Base-by-base conservation (phyloP, 2,797 vertebrate species). In the Otus scops region DNA sequence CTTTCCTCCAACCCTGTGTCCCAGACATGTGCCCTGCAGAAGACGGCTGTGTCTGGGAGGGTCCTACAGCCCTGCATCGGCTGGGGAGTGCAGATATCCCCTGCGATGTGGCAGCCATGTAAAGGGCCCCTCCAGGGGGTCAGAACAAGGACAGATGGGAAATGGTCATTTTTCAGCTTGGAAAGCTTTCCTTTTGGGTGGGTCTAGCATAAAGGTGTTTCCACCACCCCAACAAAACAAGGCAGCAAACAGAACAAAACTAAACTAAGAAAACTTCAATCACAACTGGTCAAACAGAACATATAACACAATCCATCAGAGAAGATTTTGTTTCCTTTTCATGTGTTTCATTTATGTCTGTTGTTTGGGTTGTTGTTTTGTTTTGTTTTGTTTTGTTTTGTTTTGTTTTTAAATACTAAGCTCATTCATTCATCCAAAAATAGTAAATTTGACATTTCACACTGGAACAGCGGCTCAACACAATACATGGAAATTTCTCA, bases 251-350 rank as follows among this genome's bases (percentile, higher is more conserved):
- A 53, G 48, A 67, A 64, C 48, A 74, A 75, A 87, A 54, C 30
- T 57, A 47, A 84, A 81, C 34, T 47, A 82, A 89, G 73, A 61
- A 94, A 95, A 47, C 27, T 16, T 61, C 67, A 65, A 15, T 51
- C 30, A 54, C 47, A 82, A 50, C 59, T 67, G 43, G 77, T 89
- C 36, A 89, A 94, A 92, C 56, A 82, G 67, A 89, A 67, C 27
- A 77, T 75, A 78, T 76, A 79, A 51, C 38, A 85, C 23, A 34
- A 17, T 59, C 63, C 74, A 73, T 53, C 23, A 89, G 26, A 81
- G 80, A 94, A 85, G 24, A 67, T 81, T 88, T 84, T 76, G 27
- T 68, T 86, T 90, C 34, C 16, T 92, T 88, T 82, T 74, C 39
- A 28, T 39, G 9, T 61, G 11, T 88, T 93, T 89, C 21, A 60